These are phyloP conservation scores for Polyploca ridens DNA, from an alignment of 2,888 invertebrate genomes.

Conservation along the genomic window DNA sequence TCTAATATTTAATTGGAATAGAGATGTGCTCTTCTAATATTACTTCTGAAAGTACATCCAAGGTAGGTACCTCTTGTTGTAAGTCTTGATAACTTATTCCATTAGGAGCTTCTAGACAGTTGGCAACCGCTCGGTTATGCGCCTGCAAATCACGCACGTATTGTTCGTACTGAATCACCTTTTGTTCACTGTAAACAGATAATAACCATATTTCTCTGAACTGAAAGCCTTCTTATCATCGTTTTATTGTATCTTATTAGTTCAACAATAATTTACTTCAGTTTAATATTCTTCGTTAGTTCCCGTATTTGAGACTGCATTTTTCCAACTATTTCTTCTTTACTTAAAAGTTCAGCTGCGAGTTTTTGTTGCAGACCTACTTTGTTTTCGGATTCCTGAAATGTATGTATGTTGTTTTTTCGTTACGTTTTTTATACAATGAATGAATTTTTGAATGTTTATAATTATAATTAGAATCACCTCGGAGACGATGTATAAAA, in stretches of 20 bases:
- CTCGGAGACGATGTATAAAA: slow-evolving; percentile 51
- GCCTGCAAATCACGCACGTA: slow-evolving; percentile 68
- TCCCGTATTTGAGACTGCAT: slow-evolving; percentile 77
- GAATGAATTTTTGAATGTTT: slow-evolving; percentile 11
- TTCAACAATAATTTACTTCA: slow-evolving; percentile 61
- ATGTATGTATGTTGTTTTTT: slow-evolving; percentile 22
- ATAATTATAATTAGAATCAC: slow-evolving; percentile 40
- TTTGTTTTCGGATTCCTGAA: slow-evolving; percentile 74
- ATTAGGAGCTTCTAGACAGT: slow-evolving; percentile 57
- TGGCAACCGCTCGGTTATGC: slow-evolving; percentile 55
- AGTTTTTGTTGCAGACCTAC: slow-evolving; percentile 77
- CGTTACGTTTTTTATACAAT: background rate
- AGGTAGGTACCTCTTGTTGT: slow-evolving; percentile 67
- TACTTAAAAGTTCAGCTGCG: slow-evolving; percentile 75
- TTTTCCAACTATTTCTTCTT: slow-evolving; percentile 73
- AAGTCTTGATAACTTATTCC: slow-evolving; percentile 65
- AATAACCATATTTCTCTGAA: background rate
- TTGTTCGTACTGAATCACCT: slow-evolving; percentile 76
- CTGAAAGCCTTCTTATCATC: background rate
- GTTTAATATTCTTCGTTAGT: slow-evolving; percentile 70
- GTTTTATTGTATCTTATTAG: background rate
- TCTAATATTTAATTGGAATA: slow-evolving; percentile 43
- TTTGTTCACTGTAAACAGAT: slow-evolving; percentile 66
- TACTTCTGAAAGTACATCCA: background rate
- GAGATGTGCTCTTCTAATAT: background rate